Base-by-base conservation (phyloP, 1,140 invertebrate genomes). In the Calosoma granatense region DNA sequence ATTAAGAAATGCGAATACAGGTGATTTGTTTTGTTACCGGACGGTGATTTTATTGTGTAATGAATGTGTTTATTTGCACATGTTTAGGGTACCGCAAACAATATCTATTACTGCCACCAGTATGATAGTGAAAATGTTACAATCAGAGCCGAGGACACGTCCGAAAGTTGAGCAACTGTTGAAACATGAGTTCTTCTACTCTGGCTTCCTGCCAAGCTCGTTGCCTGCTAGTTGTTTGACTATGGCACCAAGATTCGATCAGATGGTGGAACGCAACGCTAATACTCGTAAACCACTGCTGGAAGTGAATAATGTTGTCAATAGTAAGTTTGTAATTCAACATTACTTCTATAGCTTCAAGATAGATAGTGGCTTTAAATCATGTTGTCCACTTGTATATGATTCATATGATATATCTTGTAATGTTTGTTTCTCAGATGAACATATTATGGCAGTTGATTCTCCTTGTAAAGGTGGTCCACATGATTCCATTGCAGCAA, bases 1-100 rank as follows among this genome's bases (percentile, higher is more conserved):
- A 98, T 98, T 59, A 94, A 92, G 64, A 86, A 86, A 67, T 97
- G 95, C 71, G 87, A 96, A 69, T 98, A 97, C 64, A 84, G 73
- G 78, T 81, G 69, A 63, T 64, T 60, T 51, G 11, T 17, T 19
- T 54, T 54, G 2, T 54, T 12, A 26, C 12, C 9, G 15, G 2
- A 23, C 9, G 11, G 9, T 17, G 2, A 11, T 53, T 26, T 55
- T 12, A 9, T 52, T 58, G 1, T 23, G 26, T 41, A 17, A 55
- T 9, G 23, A 11, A 26, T 52, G 20, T 12, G 23, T 59, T 20
- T 14, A 55, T 52, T 11, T 57, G 21, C 47, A n/a, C 59, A 22
- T 60, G 67, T 65, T 26, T 56, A 79, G 83, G 62, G 82, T 96
- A 47, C 92, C 92, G 1, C 71, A 77, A 14, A 76, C 81, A 20